Evolutionary conservation across 2,797 vertebrate genomes (phyloP), one percentile per base, ranked within the genome.

Genomic region (Clamator glandarius): DNA sequence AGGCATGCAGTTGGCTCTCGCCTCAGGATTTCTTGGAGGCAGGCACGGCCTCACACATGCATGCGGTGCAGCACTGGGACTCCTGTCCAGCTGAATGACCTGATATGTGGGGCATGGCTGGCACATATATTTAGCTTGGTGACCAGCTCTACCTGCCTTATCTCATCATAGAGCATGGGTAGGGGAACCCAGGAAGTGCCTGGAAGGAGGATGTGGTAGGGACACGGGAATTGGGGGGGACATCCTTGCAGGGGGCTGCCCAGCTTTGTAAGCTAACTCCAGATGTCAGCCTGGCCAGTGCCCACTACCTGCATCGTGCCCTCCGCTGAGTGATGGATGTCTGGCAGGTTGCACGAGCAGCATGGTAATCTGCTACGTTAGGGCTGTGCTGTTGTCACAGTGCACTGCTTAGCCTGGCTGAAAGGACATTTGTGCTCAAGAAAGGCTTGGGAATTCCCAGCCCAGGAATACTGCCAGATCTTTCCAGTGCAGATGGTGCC

Each of bases 221-320:
- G 23, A 35, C 14, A 11, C 9, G 58, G 29, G 20, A 25, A 28
- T 13, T 18, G 0, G 1, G 31, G 15, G 15, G 2, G 66, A 31
- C 55, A n/a, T 15, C 8, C 19, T 59, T 0, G 1, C 1, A 1
- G 25, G 28, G 18, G 46, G 8, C 61, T 58, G 36, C 57, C 64
- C 52, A 15, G 67, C 35, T 5, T 12, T 59, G 69, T 31, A 59
- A 1, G 15, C 26, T 42, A 19, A 21, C 18, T 55, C 28, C 24
- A 57, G 51, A 11, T 0, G 3, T 39, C 72, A 80, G 64, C 28
- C 57, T 73, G 52, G 51, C 39, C 73, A 63, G 42, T 48, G 80
- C 73, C 80, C 88, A 77, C 69, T 59, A 9, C 1, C 15, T 61
- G 33, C 57, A 19, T 23, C 8, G 0, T 20, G 36, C 66, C 39